Conservation (phyloP, 1,140 invertebrate species). For the Steinernema khuongi region DNA sequence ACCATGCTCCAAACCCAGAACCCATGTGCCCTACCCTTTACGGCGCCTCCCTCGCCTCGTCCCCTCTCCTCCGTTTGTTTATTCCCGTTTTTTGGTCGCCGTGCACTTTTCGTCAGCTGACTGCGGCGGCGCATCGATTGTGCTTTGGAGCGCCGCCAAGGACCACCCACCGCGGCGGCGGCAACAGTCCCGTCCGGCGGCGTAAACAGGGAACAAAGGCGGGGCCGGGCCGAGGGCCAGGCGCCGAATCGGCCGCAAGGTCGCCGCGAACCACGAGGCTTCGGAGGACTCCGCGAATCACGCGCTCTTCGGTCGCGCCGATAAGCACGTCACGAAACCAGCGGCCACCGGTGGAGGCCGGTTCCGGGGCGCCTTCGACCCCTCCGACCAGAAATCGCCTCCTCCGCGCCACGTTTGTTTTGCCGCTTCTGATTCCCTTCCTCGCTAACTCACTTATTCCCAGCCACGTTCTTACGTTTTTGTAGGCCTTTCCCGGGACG, state of each 20-base stretch:
- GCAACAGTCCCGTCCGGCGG: not conserved
- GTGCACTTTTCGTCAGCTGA: conserved; percentile 15
- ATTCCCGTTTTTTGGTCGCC: not conserved
- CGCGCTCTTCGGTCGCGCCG: not conserved
- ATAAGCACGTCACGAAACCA: not conserved
- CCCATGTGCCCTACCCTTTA: too few species aligned
- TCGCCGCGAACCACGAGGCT: not conserved
- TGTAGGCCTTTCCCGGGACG: too few species aligned
- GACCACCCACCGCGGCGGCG: not conserved
- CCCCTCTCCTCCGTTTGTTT: not conserved
- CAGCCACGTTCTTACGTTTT: too few species aligned
- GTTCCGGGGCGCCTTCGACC: too few species aligned
- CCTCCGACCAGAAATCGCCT: too few species aligned
- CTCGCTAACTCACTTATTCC: too few species aligned
- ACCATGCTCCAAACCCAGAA: too few species aligned
- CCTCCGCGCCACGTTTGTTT: too few species aligned
- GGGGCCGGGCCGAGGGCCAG: not conserved
- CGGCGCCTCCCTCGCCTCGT: not conserved
- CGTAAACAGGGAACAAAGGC: not conserved
- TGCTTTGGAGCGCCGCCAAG: not conserved
- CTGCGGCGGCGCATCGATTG: conserved; percentile 3
- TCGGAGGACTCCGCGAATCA: too few species aligned
- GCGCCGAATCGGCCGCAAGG: not conserved
- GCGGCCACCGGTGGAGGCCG: not conserved
- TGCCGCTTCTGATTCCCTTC: too few species aligned